These are phyloP conservation scores for Leptocoma aspasia DNA, from an alignment of 2,113 vertebrate species.

Conservation along the genomic window DNA sequence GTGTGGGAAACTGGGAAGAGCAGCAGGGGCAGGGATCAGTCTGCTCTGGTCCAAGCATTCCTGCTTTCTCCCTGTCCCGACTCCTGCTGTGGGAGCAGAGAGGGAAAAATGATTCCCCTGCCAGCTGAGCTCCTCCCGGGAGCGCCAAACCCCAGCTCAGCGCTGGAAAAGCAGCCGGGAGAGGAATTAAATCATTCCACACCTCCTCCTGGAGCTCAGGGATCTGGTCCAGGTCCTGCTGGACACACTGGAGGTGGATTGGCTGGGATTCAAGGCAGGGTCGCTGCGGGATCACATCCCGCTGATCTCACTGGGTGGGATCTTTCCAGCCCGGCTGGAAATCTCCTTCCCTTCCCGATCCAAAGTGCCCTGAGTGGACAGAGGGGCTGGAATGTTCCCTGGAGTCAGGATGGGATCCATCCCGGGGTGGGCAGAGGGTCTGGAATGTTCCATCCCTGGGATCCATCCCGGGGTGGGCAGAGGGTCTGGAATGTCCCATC, in stretches of 20 bases:
- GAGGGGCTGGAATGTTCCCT: neutral
- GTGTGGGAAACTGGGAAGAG: neutral
- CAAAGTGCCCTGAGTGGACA: too few relatives aligned
- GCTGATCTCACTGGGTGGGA: rapidly evolving
- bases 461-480: too few relatives aligned
- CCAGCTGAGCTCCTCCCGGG: neutral
- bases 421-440: neutral
- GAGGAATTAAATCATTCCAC: neutral
- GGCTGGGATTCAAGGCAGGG: neutral
- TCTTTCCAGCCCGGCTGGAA: neutral
- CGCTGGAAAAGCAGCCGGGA: neutral
- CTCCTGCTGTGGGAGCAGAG: neutral
- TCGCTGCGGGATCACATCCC: neutral
- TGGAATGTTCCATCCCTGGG: neutral
- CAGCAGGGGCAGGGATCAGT: neutral
- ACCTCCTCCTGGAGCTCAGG: neutral
- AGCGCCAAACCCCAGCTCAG: rapidly evolving
- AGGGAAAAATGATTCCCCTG: rapidly evolving
- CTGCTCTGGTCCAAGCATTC: neutral
- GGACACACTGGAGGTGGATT: neutral
- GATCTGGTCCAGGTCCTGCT: neutral
- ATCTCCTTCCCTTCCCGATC: neutral
- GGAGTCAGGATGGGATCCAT: neutral
- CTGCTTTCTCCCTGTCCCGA: rapidly evolving
- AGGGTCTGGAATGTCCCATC: neutral